A percentile compares a stretch with the other conserved stretches of the same genome.
Conservation (phyloP, 2,888 invertebrate species). For the Conomelus anceps region DNA sequence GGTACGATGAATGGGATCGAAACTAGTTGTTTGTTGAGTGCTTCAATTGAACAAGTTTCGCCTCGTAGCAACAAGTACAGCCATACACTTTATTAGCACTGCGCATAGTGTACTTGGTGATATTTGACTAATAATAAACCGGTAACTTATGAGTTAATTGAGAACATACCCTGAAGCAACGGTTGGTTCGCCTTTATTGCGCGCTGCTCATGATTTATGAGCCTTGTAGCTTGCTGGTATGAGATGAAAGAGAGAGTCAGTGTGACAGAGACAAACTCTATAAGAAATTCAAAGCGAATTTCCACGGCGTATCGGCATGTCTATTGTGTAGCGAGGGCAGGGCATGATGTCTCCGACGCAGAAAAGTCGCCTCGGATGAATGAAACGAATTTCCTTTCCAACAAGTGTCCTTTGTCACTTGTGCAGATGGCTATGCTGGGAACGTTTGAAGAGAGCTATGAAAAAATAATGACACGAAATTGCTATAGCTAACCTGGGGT, state of each 20-base stretch:
- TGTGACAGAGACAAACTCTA: not conserved
- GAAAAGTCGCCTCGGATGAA: not conserved
- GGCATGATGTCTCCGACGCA: not conserved
- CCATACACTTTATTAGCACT: no score
- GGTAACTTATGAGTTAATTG: not conserved
- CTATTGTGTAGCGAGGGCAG: not conserved
- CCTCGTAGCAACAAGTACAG: not conserved
- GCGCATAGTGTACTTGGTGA: not conserved
- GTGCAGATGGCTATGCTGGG: no score
- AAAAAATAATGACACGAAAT: not conserved
- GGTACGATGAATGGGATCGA: not conserved
- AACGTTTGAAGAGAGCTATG: not conserved
- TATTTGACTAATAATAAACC: not conserved
- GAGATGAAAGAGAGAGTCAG: not conserved
- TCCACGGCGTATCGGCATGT: not conserved
- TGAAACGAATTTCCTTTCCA: not conserved
- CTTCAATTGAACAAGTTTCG: not conserved
- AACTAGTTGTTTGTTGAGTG: not conserved
- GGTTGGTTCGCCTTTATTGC: not conserved
- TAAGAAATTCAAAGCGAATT: not conserved
- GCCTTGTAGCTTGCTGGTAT: not conserved
- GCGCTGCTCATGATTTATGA: not conserved
- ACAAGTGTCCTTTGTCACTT: not conserved
- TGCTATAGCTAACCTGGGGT: not conserved
- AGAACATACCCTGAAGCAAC: not conserved